Conservation (phyloP, 2,113 vertebrate genomes). For the Anguilla rostrata region DNA sequence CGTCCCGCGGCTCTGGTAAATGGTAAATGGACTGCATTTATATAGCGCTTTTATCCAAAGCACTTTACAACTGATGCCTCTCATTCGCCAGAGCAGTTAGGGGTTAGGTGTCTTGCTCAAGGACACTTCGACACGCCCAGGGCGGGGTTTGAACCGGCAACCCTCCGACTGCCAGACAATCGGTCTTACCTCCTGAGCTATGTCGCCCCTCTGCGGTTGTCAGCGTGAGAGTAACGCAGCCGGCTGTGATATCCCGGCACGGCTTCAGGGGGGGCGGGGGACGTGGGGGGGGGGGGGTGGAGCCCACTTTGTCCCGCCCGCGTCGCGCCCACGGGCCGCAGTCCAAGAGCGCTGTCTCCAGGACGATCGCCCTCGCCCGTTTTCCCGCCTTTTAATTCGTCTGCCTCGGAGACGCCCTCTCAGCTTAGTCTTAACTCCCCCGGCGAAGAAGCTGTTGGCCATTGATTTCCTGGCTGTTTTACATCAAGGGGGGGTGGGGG, state of each 20-base stretch:
- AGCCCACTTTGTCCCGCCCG: background rate
- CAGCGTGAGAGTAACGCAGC: background rate
- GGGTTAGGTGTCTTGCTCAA: no score
- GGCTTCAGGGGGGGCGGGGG: background rate
- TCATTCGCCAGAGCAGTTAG: no score
- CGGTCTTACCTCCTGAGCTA: no score
- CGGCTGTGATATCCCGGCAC: no score
- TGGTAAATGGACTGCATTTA: no score
- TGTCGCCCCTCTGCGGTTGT: background rate
- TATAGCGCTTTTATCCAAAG: no score
- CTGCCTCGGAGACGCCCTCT: background rate
- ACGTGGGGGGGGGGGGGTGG: background rate
- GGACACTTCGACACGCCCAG: no score
- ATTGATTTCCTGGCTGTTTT: background rate
- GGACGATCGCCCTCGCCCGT: background rate
- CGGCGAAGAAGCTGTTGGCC: background rate
- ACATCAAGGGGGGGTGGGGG: background rate
- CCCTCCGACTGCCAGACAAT: no score
- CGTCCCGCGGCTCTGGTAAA: background rate
- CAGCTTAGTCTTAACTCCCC: background rate
- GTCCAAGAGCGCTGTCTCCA: background rate
- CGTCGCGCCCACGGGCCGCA: no score
- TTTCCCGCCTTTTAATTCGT: background rate
- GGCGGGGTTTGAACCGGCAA: no score
- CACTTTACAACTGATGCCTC: no score